phyloP scores from a whole-genome alignment of 2,888 invertebrate species.

The Acanthosepion pharaonis region DNA sequence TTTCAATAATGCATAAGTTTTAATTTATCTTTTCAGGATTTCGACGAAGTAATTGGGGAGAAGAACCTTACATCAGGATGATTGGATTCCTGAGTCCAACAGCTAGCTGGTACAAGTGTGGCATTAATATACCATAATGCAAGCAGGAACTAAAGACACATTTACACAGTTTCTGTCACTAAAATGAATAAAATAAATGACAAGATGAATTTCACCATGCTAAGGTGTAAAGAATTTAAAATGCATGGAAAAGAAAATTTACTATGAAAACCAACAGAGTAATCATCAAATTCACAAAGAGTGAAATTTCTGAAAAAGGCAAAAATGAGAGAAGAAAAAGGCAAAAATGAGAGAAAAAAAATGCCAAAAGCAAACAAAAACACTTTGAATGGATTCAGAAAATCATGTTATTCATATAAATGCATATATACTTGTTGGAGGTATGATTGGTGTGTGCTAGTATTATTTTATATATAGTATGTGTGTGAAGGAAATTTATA shows the following conservation, averaged over 20 bases:
- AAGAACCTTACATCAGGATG: conserved; percentile 56
- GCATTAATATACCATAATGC: conserved; percentile 61
- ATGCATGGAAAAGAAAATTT: background rate
- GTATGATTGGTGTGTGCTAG: background rate
- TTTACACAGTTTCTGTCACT: conserved; percentile 15
- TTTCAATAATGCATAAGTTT: background rate
- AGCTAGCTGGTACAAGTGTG: conserved; percentile 68
- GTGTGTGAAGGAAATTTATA: background rate
- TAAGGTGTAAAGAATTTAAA: background rate
- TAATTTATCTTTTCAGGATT: conserved; percentile 58
- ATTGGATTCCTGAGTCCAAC: conserved; percentile 61
- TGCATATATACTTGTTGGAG: background rate
- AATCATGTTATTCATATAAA: background rate
- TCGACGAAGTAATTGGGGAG: conserved; percentile 61
- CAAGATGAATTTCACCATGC: too few species aligned
- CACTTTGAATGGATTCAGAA: conserved; percentile 35
- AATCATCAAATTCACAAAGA: background rate
- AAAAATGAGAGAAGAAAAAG: background rate
- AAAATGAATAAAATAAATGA: background rate
- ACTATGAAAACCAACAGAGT: background rate
- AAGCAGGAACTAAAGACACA: background rate
- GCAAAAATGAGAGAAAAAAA: background rate
- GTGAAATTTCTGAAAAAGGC: background rate
- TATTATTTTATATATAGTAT: background rate
- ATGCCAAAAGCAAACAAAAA: background rate